A percentile compares a stretch with the other conserved stretches of the same genome.
These are phyloP conservation scores for Baccha elongata DNA, from an alignment of 2,888 invertebrate species.

Conservation along the genomic window DNA sequence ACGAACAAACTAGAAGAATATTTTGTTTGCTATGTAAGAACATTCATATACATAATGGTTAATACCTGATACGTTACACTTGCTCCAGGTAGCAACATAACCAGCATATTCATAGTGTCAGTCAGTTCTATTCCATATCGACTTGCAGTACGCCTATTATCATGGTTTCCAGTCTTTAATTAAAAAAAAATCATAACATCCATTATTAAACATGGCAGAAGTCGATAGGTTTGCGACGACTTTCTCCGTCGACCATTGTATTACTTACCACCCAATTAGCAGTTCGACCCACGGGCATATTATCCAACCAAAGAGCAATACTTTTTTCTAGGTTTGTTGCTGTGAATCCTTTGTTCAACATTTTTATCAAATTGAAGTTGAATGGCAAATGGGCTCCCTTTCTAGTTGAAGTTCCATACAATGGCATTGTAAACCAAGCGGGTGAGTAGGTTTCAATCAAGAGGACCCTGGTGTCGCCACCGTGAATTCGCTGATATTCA, in stretches of 20 bases:
- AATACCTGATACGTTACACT: slow-evolving; percentile 84
- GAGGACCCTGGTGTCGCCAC: slow-evolving; percentile 82
- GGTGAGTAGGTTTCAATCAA: slow-evolving; percentile 85
- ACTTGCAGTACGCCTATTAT: slow-evolving; percentile 85
- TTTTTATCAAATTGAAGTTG: slow-evolving; percentile 85
- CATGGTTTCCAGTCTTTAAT: slow-evolving; percentile 86
- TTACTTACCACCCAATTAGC: slow-evolving; percentile 87
- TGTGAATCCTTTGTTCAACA: slow-evolving; percentile 83
- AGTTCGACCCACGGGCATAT: slow-evolving; percentile 83
- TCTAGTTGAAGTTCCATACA: slow-evolving; percentile 83
- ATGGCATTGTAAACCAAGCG: slow-evolving; percentile 82
- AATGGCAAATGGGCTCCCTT: slow-evolving; percentile 85
- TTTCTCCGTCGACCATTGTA: too few relatives aligned
- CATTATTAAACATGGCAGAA: too few relatives aligned
- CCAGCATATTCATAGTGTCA: slow-evolving; percentile 90
- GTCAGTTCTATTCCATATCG: slow-evolving; percentile 86
- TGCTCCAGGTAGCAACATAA: slow-evolving; percentile 85
- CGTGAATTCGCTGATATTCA: slow-evolving; percentile 84
- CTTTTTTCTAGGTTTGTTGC: slow-evolving; percentile 83
- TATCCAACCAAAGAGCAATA: slow-evolving; percentile 84
- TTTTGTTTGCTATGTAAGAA: too few relatives aligned
- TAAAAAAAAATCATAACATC: not conserved
- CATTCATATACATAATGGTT: too few relatives aligned
- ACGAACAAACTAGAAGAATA: too few relatives aligned
- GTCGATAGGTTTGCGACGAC: too few relatives aligned